Evolutionary conservation across 2,113 vertebrate genomes (phyloP).

Genomic region (Odocoileus hemionus): DNA sequence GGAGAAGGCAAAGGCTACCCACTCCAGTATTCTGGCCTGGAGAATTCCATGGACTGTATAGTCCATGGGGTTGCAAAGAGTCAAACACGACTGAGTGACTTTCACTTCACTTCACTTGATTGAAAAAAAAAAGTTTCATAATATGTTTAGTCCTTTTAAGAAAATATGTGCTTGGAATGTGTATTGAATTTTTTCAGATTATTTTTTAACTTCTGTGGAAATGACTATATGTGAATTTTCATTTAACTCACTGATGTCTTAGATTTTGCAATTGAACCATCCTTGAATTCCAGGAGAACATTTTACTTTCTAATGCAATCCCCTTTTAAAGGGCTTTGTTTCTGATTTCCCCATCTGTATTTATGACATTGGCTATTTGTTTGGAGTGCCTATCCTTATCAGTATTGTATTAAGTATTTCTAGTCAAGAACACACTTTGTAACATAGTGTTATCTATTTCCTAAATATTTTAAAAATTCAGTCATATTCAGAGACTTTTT

Average conservation of each 20-base stretch:
- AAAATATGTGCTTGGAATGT: neutral
- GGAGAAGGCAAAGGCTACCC: neutral
- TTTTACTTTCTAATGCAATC: neutral
- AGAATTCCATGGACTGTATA: neutral
- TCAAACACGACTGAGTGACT: neutral
- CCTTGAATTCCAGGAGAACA: conserved; percentile 8
- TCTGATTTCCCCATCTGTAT: neutral
- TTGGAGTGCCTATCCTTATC: neutral
- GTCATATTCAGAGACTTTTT: neutral
- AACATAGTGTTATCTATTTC: neutral
- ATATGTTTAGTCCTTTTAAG: neutral
- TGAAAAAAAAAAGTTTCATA: neutral
- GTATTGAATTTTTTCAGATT: neutral
- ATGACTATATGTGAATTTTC: neutral
- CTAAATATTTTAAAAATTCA: neutral
- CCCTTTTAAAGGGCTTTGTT: neutral
- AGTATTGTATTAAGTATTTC: neutral
- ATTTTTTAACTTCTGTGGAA: neutral
- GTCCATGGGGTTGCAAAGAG: neutral
- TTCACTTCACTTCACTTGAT: neutral
- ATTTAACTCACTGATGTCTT: neutral
- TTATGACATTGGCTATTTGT: neutral
- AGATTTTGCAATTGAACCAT: conserved; percentile 20
- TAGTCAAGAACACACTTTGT: neutral
- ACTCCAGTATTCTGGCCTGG: neutral